Percentiles rank a stretch among this genome's conserved stretches.
These are phyloP conservation scores for Polia nebulosa DNA, from an alignment of 2,888 invertebrate species.

Conservation along the genomic window DNA sequence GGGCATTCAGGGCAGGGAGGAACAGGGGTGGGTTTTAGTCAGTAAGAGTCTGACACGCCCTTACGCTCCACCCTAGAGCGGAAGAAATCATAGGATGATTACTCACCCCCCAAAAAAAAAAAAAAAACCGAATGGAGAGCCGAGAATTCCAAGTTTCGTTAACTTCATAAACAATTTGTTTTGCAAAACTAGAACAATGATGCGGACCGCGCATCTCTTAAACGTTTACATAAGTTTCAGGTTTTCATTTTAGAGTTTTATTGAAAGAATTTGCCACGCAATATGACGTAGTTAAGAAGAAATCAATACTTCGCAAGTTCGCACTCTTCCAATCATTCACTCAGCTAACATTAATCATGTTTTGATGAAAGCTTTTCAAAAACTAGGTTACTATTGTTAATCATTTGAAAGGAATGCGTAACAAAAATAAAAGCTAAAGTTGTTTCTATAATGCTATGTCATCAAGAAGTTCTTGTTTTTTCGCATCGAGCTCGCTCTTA, in stretches of 20 bases:
- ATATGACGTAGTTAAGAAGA: not conserved
- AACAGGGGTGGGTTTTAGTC: too few relatives aligned
- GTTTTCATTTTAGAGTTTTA: not conserved
- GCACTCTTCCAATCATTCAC: constrained; percentile 4
- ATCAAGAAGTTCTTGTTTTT: too few relatives aligned
- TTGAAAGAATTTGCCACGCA: not conserved
- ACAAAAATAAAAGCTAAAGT: constrained; percentile 21
- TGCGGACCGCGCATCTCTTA: not conserved
- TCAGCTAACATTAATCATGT: constrained; percentile 21
- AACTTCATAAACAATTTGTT: not conserved
- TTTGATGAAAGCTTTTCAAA: constrained; percentile 23
- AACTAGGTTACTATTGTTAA: constrained; percentile 11
- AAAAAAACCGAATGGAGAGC: not conserved
- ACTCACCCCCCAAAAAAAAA: too few relatives aligned
- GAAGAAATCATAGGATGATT: too few relatives aligned
- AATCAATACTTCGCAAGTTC: not conserved
- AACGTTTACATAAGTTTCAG: not conserved
- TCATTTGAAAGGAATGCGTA: constrained; percentile 13
- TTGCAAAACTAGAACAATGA: not conserved
- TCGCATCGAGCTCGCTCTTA: too few relatives aligned
- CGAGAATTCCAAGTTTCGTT: not conserved
- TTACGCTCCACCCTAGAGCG: too few relatives aligned
- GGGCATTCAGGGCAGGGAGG: too few relatives aligned
- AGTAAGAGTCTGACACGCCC: too few relatives aligned
- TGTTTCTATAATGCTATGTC: too few relatives aligned